These are phyloP conservation scores for Pangasianodon gigas DNA, from an alignment of 2,113 vertebrate genomes.

Conservation along the genomic window DNA sequence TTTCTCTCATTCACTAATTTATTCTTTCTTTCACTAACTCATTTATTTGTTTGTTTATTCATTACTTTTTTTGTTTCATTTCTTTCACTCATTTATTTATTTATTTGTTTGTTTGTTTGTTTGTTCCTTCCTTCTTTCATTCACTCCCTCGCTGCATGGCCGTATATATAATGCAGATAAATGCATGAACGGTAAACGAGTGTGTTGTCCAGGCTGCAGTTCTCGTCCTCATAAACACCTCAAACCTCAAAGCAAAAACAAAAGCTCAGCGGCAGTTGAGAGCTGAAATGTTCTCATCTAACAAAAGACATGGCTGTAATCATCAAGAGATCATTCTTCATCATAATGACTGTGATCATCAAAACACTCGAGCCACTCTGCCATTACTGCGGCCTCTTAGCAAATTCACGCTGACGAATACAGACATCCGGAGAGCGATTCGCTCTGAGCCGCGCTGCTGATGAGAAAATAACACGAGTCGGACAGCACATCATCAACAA, in stretches of 20 bases:
- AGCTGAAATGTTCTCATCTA: conserved; percentile 7
- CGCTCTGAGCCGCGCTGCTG: background rate
- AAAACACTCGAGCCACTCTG: background rate
- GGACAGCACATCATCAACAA: background rate
- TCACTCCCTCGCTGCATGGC: too few species aligned
- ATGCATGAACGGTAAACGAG: background rate
- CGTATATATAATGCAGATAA: background rate
- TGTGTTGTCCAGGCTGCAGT: background rate
- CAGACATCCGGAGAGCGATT: too few species aligned
- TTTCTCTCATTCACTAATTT: background rate
- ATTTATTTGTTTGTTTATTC: background rate
- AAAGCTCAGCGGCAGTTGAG: background rate
- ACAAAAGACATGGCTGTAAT: background rate
- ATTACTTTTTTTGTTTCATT: background rate
- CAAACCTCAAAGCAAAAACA: background rate
- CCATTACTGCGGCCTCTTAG: background rate
- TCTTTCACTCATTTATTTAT: background rate
- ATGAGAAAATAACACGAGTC: conserved; percentile 7
- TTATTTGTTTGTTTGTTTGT: background rate
- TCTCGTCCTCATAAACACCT: background rate
- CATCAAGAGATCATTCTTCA: conserved; percentile 14
- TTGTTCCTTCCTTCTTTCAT: background rate
- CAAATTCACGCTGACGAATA: background rate
- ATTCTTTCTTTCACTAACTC: background rate
- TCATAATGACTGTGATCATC: background rate